Evolutionary conservation across 1,140 invertebrate genomes (phyloP).

Genomic region (Aphis gossypii): DNA sequence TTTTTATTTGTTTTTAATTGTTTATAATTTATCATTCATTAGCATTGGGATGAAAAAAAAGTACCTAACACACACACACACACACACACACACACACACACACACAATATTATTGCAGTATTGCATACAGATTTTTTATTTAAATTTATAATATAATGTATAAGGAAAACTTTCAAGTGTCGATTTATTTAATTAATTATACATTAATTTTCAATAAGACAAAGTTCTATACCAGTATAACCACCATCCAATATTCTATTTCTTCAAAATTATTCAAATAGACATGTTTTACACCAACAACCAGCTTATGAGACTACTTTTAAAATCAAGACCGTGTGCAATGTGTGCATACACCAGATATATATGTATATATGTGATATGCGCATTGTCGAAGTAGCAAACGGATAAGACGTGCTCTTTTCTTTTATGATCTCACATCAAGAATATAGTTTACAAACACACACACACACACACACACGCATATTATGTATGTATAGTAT

Average conservation of each 20-base stretch:
- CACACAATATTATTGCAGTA: too few relatives aligned
- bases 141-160: too few relatives aligned
- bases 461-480: not conserved
- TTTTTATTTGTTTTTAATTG: too few relatives aligned
- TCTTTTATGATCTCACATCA: constrained; percentile 5
- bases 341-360: too few relatives aligned
- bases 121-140: too few relatives aligned
- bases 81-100: too few relatives aligned
- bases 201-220: not conserved
- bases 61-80: too few relatives aligned
- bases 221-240: not conserved
- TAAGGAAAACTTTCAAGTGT: too few relatives aligned
- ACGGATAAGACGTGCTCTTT: not conserved
- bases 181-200: not conserved
- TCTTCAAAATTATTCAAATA: not conserved
- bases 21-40: too few relatives aligned
- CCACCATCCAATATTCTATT: not conserved
- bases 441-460: not conserved
- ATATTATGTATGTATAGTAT: not conserved
- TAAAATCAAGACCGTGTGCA: not conserved
- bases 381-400: not conserved
- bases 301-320: not conserved
- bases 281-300: not conserved
- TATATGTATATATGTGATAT: not conserved
- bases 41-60: too few relatives aligned